Evolutionary conservation across 2,113 vertebrate genomes (phyloP).

Genomic region (Catagonus wagneri): DNA sequence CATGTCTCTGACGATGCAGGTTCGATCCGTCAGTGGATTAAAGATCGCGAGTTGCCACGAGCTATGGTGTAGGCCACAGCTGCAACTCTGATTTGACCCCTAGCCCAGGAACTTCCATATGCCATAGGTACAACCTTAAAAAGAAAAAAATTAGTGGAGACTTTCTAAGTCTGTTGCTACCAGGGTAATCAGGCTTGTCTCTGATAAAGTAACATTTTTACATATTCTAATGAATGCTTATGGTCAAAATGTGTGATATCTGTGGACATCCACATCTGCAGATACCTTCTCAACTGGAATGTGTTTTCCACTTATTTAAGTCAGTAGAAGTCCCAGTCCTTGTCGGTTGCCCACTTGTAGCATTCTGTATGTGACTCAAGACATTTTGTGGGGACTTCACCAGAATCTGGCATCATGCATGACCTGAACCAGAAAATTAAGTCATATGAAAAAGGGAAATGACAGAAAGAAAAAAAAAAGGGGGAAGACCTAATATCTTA

Average conservation of each 20-base stretch:
- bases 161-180: neutral
- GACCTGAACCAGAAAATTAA: neutral
- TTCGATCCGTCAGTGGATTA: too few relatives aligned
- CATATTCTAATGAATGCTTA: neutral
- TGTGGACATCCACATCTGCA: fast-evolving
- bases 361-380: fast-evolving
- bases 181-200: neutral
- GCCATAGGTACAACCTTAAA: too few relatives aligned
- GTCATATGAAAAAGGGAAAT: fast-evolving
- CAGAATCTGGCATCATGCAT: fast-evolving
- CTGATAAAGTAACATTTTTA: neutral
- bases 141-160: too few relatives aligned
- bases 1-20: too few relatives aligned
- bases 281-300: fast-evolving
- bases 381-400: fast-evolving
- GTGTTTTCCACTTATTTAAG: fast-evolving
- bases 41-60: too few relatives aligned
- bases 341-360: fast-evolving
- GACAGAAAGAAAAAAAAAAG: constrained; percentile 47
- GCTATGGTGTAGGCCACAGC: too few relatives aligned
- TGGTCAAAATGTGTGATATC: neutral
- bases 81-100: too few relatives aligned
- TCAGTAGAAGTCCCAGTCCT: fast-evolving
- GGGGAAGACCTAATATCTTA: constrained; percentile 59
- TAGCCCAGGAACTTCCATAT: too few relatives aligned